These are phyloP conservation scores for Agonum fuliginosum DNA, from an alignment of 2,888 invertebrate genomes.

Conservation along the genomic window DNA sequence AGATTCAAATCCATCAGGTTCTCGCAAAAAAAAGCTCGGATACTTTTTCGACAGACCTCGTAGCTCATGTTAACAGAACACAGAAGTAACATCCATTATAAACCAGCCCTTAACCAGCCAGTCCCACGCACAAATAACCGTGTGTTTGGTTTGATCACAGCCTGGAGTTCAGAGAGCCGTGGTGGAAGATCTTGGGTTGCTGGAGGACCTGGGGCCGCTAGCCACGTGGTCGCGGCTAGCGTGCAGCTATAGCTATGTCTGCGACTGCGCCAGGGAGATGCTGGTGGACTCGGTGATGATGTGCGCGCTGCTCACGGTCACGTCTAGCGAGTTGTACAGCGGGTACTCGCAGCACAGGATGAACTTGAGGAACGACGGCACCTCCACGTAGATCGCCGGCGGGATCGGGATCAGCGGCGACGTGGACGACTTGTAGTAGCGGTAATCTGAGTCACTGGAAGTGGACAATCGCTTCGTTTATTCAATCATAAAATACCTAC, in stretches of 20 bases:
- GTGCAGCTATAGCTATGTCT: constrained; percentile 81
- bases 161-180: constrained; percentile 63
- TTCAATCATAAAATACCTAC: too few relatives aligned
- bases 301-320: constrained; percentile 74
- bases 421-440: constrained; percentile 90
- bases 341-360: constrained; percentile 92
- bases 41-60: too few relatives aligned
- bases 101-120: too few relatives aligned
- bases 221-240: constrained; percentile 68
- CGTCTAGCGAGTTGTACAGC: constrained; percentile 86
- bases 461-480: too few relatives aligned
- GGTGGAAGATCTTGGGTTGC: constrained; percentile 64
- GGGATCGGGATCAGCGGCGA: constrained; percentile 93
- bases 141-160: constrained; percentile 2
- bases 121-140: too few relatives aligned
- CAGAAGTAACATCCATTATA: too few relatives aligned
- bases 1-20: too few relatives aligned
- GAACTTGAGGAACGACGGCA: constrained; percentile 88
- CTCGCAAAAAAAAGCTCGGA: too few relatives aligned
- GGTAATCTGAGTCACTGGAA: constrained; percentile 87
- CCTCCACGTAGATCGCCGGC: constrained; percentile 89
- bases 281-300: constrained; percentile 83
- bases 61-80: too few relatives aligned
- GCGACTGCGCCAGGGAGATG: constrained; percentile 81
- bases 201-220: constrained; percentile 51